Percentiles rank a stretch among this genome's conserved stretches.
Conservation (phyloP, 2,888 invertebrate genomes). For the Nomada flava region DNA sequence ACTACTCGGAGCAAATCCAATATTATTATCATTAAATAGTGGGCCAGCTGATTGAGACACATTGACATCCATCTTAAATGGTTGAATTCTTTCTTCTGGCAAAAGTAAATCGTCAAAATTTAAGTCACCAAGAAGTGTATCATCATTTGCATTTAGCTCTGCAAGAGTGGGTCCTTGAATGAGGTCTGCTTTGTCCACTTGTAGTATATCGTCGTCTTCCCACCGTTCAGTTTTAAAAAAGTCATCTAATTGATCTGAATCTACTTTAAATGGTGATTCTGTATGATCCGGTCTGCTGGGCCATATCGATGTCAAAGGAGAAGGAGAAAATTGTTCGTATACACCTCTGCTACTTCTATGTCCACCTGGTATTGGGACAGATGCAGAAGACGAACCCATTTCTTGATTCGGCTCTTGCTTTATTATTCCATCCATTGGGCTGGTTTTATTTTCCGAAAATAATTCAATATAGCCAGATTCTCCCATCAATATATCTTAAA, state of each 20-base stretch:
- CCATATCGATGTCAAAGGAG: constrained; percentile 80
- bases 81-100: constrained; percentile 87
- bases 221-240: constrained; percentile 88
- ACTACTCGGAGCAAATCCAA: constrained; percentile 78
- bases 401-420: constrained; percentile 79
- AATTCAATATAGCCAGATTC: constrained; percentile 77
- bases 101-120: constrained; percentile 93
- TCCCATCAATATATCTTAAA: constrained; percentile 70
- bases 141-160: constrained; percentile 94
- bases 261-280: constrained; percentile 78
- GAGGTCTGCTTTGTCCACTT: constrained; percentile 94
- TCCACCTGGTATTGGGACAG: constrained; percentile 82
- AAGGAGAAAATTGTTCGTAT: constrained; percentile 82
- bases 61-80: constrained; percentile 70
- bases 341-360: constrained; percentile 78
- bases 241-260: constrained; percentile 78
- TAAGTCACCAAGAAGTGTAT: constrained; percentile 92
- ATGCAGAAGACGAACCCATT: constrained; percentile 80
- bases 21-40: constrained; percentile 67
- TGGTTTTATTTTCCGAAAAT: constrained; percentile 71
- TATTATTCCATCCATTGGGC: constrained; percentile 74
- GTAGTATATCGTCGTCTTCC: constrained; percentile 94
- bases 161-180: constrained; percentile 94
- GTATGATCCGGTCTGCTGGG: constrained; percentile 85
- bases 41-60: constrained; percentile 63